Evolutionary conservation across 2,113 vertebrate genomes (phyloP).

Genomic region (Phalacrocorax aristotelis): DNA sequence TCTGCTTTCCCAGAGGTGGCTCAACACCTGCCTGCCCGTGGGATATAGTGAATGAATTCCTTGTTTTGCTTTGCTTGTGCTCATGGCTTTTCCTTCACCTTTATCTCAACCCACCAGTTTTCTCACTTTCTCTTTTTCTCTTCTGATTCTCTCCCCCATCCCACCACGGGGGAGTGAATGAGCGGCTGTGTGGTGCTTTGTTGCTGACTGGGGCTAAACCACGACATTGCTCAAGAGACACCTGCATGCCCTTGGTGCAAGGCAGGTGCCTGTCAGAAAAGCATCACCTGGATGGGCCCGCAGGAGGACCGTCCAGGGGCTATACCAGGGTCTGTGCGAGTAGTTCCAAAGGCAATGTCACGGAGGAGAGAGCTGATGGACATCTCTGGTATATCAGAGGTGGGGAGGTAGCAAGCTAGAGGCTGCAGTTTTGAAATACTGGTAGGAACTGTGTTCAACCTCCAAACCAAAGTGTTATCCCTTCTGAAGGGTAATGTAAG

Average conservation of each 20-base stretch:
- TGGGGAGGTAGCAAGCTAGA: neutral
- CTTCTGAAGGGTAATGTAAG: constrained; percentile 7
- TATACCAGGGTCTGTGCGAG: fast-evolving
- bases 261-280: neutral
- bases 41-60: too few species aligned
- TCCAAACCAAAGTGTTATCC: neutral
- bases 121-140: too few species aligned
- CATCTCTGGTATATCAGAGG: neutral
- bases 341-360: neutral
- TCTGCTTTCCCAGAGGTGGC: too few species aligned
- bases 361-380: neutral
- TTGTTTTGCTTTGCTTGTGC: too few species aligned
- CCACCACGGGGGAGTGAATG: too few species aligned
- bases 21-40: too few species aligned
- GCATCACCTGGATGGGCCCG: fast-evolving
- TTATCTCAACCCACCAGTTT: too few species aligned
- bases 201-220: too few species aligned
- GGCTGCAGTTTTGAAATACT: neutral
- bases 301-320: neutral
- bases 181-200: too few species aligned
- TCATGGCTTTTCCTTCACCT: too few species aligned
- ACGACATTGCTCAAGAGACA: neutral
- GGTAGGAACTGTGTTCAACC: neutral
- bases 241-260: neutral
- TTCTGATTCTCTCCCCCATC: too few species aligned